Base-by-base conservation (phyloP, 64 coral and sea anemone genomes). In the Stylophora pistillata region DNA sequence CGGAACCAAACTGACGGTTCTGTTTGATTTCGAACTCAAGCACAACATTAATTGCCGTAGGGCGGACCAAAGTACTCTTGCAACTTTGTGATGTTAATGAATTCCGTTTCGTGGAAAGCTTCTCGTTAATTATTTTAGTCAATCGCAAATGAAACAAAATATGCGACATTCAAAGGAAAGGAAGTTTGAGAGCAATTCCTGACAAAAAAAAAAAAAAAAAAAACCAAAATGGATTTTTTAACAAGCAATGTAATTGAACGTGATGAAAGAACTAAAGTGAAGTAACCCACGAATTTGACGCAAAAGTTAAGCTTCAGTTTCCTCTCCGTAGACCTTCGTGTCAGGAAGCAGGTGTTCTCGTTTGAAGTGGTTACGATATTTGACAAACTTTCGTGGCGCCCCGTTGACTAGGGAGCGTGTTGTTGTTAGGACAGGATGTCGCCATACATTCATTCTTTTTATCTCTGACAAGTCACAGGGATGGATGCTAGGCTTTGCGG, bases 401-500 rank as follows among this genome's bases (percentile, higher is more conserved):
- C 9, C 34, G 26, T 30, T 82, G 30, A 82, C 78, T 57, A 82
- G 64, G 78, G 29, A 28, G 18, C 58, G 13, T 64, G 2, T 64
- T 64, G 2, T 64, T 64, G 58, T 37, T 23, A 64, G 64, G 78
- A 82, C 80, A 84, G 23, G 62, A 53, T 84, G 80, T 63, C 80
- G 80, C 80, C 61, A 15, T 16, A 30, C 16, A 79, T 16, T 28
- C 56, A 15, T 53, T 33, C 30, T 55, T 10, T 60, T 60, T 82
- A 65, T 79, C 64, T 68, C 26, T 31, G 29, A 70, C 16, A 64
- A 63, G 79, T 15, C 30, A 69, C 32, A 27, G 31, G 23, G 20
- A 84, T 12, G 54, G 69, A 15, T 9, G 5, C 53, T 3, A 56
- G 56, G 23, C n/a, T 68, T 28, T 68, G 64, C 13, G 21, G 26